A percentile compares a stretch with the other conserved stretches of the same genome.
Evolutionary conservation across 2,797 vertebrate species (phyloP).

Genomic region (Eulemur coronatus): DNA sequence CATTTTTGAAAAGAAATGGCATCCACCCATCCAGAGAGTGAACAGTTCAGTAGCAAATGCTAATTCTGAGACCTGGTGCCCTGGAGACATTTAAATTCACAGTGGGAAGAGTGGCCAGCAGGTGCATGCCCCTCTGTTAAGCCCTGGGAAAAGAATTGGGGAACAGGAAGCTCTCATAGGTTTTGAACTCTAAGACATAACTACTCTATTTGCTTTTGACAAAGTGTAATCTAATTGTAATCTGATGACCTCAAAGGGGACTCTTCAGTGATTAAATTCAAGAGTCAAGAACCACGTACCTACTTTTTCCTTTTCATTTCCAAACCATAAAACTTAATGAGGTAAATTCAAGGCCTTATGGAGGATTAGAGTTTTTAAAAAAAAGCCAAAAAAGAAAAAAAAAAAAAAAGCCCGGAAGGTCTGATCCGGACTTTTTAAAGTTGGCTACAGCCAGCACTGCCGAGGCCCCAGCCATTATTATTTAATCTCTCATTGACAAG

Average conservation of each 20-base stretch:
- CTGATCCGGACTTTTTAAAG: conserved; percentile 66
- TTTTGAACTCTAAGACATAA: not conserved
- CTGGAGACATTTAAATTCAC: conserved; percentile 38
- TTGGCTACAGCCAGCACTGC: conserved; percentile 72
- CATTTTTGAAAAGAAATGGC: not conserved
- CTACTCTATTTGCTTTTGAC: conserved; percentile 35
- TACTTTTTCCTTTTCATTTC: conserved; percentile 70
- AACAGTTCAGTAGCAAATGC: conserved; percentile 50
- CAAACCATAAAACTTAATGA: conserved; percentile 71
- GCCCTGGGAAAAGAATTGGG: not conserved
- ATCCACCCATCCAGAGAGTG: not conserved
- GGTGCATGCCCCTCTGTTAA: not conserved
- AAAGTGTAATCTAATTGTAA: conserved; percentile 32
- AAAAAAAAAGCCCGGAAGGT: conserved; percentile 66
- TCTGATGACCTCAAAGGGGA: conserved; percentile 45
- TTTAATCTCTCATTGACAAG: conserved; percentile 82
- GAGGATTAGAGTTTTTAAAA: conserved; percentile 57
- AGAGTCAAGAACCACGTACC: conserved; percentile 63
- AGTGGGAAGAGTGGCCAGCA: not conserved
- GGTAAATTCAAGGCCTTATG: conserved; percentile 62
- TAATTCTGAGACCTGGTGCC: conserved; percentile 17
- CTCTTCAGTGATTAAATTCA: conserved; percentile 66
- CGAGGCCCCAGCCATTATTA: conserved; percentile 70
- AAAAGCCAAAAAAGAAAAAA: not conserved
- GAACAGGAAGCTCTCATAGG: not conserved